phyloP scores from a whole-genome alignment of 2,797 vertebrate species.

The Hypotaenidia okinawae region DNA sequence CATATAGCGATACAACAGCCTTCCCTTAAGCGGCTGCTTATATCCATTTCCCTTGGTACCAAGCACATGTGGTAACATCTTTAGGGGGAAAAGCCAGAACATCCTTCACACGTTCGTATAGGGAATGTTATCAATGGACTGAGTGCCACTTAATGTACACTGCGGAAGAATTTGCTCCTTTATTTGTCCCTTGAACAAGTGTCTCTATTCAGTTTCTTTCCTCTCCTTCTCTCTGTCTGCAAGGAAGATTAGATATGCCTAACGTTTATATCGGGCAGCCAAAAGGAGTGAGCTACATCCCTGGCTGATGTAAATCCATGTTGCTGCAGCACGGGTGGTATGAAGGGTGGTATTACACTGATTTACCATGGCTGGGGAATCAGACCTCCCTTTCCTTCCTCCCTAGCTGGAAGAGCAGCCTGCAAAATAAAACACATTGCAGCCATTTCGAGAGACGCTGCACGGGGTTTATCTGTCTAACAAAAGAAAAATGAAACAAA shows the following conservation, averaged over 20 bases:
- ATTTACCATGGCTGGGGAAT: conserved; percentile 7
- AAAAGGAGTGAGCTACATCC: background rate
- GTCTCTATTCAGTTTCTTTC: background rate
- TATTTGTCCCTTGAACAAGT: background rate
- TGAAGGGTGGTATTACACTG: background rate
- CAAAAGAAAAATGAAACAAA: too few relatives aligned
- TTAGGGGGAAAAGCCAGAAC: background rate
- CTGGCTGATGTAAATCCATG: background rate
- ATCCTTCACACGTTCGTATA: background rate
- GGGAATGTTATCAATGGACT: background rate
- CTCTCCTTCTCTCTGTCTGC: background rate
- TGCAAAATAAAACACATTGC: conserved; percentile 14
- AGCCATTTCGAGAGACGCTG: background rate
- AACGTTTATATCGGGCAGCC: rapidly evolving
- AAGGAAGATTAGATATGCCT: background rate
- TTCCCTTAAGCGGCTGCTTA: background rate
- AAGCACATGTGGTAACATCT: background rate
- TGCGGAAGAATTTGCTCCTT: background rate
- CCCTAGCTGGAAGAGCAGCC: background rate
- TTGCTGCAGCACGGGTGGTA: background rate
- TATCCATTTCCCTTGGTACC: background rate
- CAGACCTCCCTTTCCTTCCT: background rate
- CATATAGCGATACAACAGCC: too few relatives aligned
- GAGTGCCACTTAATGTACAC: background rate
- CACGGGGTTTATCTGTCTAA: background rate